Evolutionary conservation across 2,797 vertebrate species (phyloP).

Genomic region (Phataginus tricuspis): DNA sequence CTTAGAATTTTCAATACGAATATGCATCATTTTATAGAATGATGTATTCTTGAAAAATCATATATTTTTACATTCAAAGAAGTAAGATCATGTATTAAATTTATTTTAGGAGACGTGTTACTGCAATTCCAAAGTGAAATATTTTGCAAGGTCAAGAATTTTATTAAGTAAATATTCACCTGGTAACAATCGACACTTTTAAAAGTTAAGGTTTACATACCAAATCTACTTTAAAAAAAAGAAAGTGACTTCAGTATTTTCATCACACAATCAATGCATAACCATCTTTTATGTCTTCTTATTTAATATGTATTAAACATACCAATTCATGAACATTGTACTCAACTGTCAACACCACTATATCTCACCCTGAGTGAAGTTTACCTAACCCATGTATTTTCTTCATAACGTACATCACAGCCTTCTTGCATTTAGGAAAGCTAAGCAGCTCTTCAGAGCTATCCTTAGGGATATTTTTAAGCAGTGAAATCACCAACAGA

Average conservation of each 20-base stretch:
- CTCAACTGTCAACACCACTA: neutral
- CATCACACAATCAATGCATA: neutral
- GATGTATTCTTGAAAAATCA: neutral
- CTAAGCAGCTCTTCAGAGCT: neutral
- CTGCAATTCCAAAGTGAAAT: neutral
- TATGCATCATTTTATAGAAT: neutral
- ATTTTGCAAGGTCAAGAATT: slow-evolving; percentile 2
- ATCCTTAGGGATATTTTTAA: neutral
- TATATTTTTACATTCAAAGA: neutral
- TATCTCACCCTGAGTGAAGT: neutral
- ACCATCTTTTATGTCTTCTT: neutral
- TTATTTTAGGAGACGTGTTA: neutral
- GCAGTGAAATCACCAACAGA: neutral
- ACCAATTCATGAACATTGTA: neutral
- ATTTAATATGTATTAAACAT: neutral
- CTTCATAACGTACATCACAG: neutral
- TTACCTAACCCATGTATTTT: neutral
- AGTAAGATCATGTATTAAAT: neutral
- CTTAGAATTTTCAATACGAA: neutral
- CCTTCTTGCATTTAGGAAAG: neutral
- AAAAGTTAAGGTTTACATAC: slow-evolving; percentile 25
- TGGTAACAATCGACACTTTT: neutral
- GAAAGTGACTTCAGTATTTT: neutral
- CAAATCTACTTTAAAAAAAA: neutral
- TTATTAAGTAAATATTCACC: neutral